Evolutionary conservation across 1,140 invertebrate species (phyloP).

Genomic region (Drosophila subpulchrella): DNA sequence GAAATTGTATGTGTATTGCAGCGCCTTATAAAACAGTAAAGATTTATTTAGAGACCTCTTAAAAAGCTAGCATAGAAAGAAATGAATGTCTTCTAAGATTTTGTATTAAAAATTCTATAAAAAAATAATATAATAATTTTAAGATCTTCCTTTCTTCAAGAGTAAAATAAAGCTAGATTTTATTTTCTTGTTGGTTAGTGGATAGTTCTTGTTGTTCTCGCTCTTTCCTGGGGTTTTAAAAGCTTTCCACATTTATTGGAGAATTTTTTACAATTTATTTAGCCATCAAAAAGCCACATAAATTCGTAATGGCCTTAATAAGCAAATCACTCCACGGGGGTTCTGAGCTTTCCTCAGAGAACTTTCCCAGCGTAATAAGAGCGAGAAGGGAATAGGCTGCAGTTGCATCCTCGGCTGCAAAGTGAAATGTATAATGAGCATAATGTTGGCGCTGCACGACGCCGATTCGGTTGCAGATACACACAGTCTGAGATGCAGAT

Average conservation of each 20-base stretch:
- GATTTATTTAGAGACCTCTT: neutral
- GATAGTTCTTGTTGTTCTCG: no score
- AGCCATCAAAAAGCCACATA: conserved; percentile 15
- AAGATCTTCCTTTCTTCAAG: neutral
- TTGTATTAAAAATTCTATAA: neutral
- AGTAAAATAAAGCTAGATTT: no score
- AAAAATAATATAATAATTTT: neutral
- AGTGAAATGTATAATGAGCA: conserved; percentile 78
- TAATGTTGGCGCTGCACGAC: conserved; percentile 67
- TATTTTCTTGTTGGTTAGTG: no score
- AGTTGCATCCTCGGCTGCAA: conserved; percentile 34
- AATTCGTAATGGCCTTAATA: conserved; percentile 34
- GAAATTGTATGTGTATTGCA: no score
- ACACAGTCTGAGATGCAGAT: conserved; percentile 2
- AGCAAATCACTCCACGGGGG: conserved; percentile 5
- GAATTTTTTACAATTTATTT: conserved; percentile 16
- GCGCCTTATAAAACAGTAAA: neutral
- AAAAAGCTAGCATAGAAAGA: no score
- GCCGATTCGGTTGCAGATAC: conserved; percentile 22
- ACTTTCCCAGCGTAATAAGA: conserved; percentile 55
- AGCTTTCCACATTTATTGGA: neutral
- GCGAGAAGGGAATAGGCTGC: neutral
- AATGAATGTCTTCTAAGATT: no score
- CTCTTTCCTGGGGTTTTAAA: no score
- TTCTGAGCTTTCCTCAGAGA: conserved; percentile 34